phyloP scores from a whole-genome alignment of 2,888 invertebrate genomes.

The Crocallis elinguaria region DNA sequence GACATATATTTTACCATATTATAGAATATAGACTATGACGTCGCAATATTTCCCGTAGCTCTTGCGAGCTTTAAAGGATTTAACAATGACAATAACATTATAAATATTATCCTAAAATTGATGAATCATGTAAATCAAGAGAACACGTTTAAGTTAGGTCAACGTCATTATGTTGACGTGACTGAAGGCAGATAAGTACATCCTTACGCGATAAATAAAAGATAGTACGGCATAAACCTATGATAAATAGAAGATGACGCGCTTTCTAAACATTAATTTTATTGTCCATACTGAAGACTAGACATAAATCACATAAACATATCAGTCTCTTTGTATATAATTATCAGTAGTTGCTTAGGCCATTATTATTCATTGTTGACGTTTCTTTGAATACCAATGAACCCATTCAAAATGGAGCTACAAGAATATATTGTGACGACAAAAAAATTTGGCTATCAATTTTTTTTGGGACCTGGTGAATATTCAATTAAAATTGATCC shows the following conservation, averaged over 20 bases:
- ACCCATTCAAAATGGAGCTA: slow-evolving; percentile 17
- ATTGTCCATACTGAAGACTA: neutral
- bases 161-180: slow-evolving; percentile 40
- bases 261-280: slow-evolving; percentile 3
- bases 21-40: slow-evolving; percentile 31
- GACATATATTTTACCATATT: slow-evolving; percentile 2
- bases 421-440: neutral
- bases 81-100: neutral
- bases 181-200: slow-evolving; percentile 32
- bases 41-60: slow-evolving; percentile 26
- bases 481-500: too few species aligned
- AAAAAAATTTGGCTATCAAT: neutral
- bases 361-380: neutral
- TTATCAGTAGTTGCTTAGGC: neutral
- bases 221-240: slow-evolving; percentile 5
- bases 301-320: neutral
- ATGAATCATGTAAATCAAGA: slow-evolving; percentile 26
- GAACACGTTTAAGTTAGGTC: slow-evolving; percentile 15
- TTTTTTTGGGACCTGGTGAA: too few species aligned
- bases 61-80: slow-evolving; percentile 27
- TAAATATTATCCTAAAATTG: slow-evolving; percentile 11
- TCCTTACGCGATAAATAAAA: slow-evolving; percentile 6
- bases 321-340: neutral
- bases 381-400: slow-evolving; percentile 25
- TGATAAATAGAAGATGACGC: slow-evolving; percentile 8